phyloP scores from a whole-genome alignment of 2,888 invertebrate genomes.

The Spicauda simplicius region DNA sequence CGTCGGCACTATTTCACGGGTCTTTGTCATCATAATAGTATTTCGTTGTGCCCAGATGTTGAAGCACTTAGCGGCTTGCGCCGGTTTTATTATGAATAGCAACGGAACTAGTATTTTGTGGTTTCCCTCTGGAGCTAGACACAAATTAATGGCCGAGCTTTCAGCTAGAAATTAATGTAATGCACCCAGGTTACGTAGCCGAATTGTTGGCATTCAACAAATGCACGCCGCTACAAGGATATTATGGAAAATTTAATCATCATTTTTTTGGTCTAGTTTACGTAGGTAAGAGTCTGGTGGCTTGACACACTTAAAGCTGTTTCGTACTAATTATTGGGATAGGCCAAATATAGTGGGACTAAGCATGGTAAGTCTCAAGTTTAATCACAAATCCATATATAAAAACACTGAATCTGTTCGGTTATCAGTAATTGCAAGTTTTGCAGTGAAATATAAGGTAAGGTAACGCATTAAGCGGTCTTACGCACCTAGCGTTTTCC shows the following conservation, averaged over 20 bases:
- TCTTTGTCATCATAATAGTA: conserved; percentile 74
- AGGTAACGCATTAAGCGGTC: too few relatives aligned
- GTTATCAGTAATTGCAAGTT: too few relatives aligned
- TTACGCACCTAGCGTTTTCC: too few relatives aligned
- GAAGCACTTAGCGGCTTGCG: conserved; percentile 80
- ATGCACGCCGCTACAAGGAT: conserved; percentile 47
- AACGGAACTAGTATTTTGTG: conserved; percentile 83
- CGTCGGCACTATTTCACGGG: conserved; percentile 49
- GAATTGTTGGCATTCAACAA: conserved; percentile 77
- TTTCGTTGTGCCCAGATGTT: conserved; percentile 77
- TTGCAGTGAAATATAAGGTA: too few relatives aligned
- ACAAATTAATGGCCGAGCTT: conserved; percentile 81
- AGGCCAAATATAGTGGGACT: too few relatives aligned
- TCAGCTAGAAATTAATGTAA: conserved; percentile 83
- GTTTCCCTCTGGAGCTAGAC: conserved; percentile 77
- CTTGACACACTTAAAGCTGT: too few relatives aligned
- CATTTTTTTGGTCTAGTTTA: neutral
- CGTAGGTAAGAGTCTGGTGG: too few relatives aligned
- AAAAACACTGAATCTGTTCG: too few relatives aligned
- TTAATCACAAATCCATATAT: too few relatives aligned
- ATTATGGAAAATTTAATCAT: conserved; percentile 21
- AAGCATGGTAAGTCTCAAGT: too few relatives aligned
- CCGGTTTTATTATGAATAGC: conserved; percentile 83
- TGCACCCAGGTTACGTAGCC: conserved; percentile 78
- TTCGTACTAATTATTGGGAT: too few relatives aligned